phyloP scores from a whole-genome alignment of 2,797 vertebrate genomes.

The Mormyrus proboscirostris region DNA sequence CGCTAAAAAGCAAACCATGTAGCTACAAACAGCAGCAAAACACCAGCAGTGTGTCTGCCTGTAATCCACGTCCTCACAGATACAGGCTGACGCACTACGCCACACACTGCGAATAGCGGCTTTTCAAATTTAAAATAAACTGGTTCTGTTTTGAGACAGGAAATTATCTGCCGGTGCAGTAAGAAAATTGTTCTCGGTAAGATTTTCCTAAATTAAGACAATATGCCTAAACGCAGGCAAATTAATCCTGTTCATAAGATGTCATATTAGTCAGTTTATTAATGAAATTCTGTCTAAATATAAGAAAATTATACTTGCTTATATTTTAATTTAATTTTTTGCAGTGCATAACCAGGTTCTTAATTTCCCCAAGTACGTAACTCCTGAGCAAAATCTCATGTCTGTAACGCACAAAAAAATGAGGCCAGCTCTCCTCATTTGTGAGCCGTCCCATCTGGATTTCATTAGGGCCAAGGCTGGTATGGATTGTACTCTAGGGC shows the following conservation, averaged over 20 bases:
- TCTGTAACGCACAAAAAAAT: not conserved
- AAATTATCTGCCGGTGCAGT: not conserved
- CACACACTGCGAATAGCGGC: not conserved
- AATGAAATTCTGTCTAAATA: not conserved
- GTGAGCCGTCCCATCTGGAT: not conserved
- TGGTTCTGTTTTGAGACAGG: not conserved
- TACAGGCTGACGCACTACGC: not conserved
- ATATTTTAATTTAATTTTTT: not conserved
- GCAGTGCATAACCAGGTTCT: not conserved
- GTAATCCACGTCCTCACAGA: not conserved
- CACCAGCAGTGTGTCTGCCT: not conserved
- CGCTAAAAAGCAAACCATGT: not conserved
- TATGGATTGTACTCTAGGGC: constrained; percentile 8
- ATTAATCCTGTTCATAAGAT: not conserved
- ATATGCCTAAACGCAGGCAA: not conserved
- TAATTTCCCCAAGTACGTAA: not conserved
- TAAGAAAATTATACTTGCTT: not conserved
- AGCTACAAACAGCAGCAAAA: not conserved
- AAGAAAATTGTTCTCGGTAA: not conserved
- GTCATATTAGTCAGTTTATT: not conserved
- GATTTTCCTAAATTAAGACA: not conserved
- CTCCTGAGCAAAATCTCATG: not conserved
- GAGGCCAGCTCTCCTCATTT: not conserved
- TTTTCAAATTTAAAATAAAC: not conserved
- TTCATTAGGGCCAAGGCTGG: not conserved